Percentiles rank a stretch among this genome's conserved stretches.
phyloP scores from a whole-genome alignment of 2,888 invertebrate species.

The Drosophila monieri region DNA sequence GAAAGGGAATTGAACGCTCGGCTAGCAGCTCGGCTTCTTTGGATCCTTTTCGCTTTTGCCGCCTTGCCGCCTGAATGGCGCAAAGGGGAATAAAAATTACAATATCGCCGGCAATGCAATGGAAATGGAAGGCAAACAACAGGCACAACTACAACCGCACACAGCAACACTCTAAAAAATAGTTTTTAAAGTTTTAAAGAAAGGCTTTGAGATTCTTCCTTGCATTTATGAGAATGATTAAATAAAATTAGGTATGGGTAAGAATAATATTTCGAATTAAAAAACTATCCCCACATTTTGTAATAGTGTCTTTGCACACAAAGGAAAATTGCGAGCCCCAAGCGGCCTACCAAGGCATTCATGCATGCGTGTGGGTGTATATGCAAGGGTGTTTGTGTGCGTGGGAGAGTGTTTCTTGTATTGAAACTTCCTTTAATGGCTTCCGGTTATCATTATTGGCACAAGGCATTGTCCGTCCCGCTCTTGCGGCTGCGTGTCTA shows the following conservation, averaged over 20 bases:
- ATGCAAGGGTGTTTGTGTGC: background rate
- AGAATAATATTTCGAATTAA: no score
- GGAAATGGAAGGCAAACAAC: constrained; percentile 59
- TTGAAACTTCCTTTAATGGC: constrained; percentile 78
- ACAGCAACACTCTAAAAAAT: constrained; percentile 11
- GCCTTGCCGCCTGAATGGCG: constrained; percentile 61
- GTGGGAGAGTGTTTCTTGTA: constrained; percentile 55
- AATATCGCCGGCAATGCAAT: constrained; percentile 61
- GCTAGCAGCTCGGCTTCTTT: constrained; percentile 28
- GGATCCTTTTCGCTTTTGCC: constrained; percentile 11
- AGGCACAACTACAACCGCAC: constrained; percentile 25
- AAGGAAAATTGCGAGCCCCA: constrained; percentile 40
- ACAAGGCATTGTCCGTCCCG: constrained; percentile 50
- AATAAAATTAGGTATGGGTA: background rate
- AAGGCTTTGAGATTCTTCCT: background rate
- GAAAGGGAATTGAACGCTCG: constrained; percentile 57
- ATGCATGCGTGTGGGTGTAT: constrained; percentile 23
- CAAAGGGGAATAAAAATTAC: constrained; percentile 75
- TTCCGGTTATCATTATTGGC: constrained; percentile 79
- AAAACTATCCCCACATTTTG: background rate
- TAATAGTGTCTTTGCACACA: constrained; percentile 16
- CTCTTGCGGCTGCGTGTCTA: constrained; percentile 65
- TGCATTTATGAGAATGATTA: background rate
- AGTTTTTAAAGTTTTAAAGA: background rate
- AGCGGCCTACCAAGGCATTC: constrained; percentile 50